Base-by-base conservation (phyloP, 2,888 invertebrate species). In the Phrixothrix hirtus region DNA sequence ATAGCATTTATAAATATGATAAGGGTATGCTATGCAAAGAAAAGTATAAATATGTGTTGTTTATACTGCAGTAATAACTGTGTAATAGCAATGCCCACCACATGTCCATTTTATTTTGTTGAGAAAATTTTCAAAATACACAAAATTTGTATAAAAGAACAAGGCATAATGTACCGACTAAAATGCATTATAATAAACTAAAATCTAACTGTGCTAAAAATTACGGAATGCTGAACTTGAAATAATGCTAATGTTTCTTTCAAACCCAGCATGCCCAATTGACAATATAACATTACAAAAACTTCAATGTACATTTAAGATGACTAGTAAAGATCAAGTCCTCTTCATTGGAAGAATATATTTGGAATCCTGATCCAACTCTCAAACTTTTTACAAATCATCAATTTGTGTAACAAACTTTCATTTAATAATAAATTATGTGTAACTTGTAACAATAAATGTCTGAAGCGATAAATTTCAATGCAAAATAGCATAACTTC, bases 281-380 rank as follows among this genome's bases (percentile, higher is more conserved):
- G 32, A 39, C 14, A 41, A 39, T 49, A 53, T 63, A 68, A 69
- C 64, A 71, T 70, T 69, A 71, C 64, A 72, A 71, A 73, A 73
- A 71, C 71, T 67, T 71, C 70, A 72, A 73, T 69, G 71, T 73
- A 72, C 66, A 73, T 67, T 68, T 64, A 69, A 73, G 72, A 73
- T 75, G 75, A 75, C 75, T 75, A 75, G 75, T 72, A 73, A 65
- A 69, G 71, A 71, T 71, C 68, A 72, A 71, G 71, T 69, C 61
- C 60, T 58, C 57, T 58, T 61, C 46, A 59, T 49, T 59, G 56
- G 58, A 60, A 60, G 58, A 60, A 53, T 61, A 62, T 34, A 55
- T 21, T 44, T 52, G 49, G 54, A 61, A 64, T 61, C 64, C 62
- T 62, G 62, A 64, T 60, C 61, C 61, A 64, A 59, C 34, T 55